Evolutionary conservation across 2,113 vertebrate genomes (phyloP).

Genomic region (Dasyprocta punctata): DNA sequence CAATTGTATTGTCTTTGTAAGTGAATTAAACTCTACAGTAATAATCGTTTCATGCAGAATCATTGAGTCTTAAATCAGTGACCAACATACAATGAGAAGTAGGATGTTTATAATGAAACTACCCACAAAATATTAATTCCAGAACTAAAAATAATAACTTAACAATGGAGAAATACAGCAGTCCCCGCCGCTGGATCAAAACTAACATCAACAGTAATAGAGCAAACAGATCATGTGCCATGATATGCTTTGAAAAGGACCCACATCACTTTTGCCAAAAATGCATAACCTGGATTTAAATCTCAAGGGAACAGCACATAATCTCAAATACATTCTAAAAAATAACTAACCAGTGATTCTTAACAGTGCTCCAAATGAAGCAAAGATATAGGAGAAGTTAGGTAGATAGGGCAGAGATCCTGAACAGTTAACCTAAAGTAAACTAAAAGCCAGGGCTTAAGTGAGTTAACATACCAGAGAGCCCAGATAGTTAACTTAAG

Average conservation of each 20-base stretch:
- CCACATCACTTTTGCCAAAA: not conserved
- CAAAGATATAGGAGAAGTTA: not conserved
- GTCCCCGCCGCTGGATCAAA: not conserved
- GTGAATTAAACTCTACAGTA: slow-evolving; percentile 11
- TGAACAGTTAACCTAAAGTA: not conserved
- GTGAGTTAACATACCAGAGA: not conserved
- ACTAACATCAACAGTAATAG: not conserved
- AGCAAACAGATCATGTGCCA: accelerated
- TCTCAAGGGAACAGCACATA: not conserved
- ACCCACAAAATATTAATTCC: not conserved
- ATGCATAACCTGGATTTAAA: not conserved
- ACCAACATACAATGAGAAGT: not conserved
- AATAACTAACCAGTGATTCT: not conserved
- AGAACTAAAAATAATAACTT: not conserved
- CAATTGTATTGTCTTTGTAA: slow-evolving; percentile 29
- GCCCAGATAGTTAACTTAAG: not conserved
- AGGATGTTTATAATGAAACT: not conserved
- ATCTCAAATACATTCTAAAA: not conserved
- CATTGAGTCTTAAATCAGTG: not conserved
- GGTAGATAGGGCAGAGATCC: not conserved
- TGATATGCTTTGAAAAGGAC: not conserved
- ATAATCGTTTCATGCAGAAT: slow-evolving; percentile 16
- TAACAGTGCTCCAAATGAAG: not conserved
- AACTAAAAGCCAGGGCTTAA: not conserved
- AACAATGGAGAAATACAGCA: not conserved